Evolutionary conservation across 64 coral and sea anemone species (phyloP), one percentile per base, ranked within the genome.

Genomic region (Acropora yongei): DNA sequence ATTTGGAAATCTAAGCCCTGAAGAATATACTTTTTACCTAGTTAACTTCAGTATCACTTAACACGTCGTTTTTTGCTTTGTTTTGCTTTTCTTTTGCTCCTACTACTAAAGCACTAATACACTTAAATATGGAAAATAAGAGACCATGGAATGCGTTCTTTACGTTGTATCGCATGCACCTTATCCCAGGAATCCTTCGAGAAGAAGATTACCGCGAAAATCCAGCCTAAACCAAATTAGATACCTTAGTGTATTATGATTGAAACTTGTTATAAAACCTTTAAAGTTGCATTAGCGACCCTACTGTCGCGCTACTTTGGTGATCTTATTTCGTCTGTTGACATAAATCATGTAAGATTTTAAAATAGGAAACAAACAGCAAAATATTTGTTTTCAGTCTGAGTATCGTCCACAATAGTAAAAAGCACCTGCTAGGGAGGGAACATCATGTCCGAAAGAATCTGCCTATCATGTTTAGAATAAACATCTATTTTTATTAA

Each of bases 381-480:
- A 71, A 20, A 71, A 71, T 71, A 8, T 71, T 71, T 71, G 39
- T 71, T 71, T 71, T 71, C 68, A 71, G 68, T 71, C 68, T 71
- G 68, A 13, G 68, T 39, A 71, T 71, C 18, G 39, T 4, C 68
- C 6, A 71, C 68, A 71, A 30, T 30, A 71, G 39, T 71, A 1
- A 20, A 71, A 19, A 20, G 68, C 13, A 71, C 20, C 9, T 71
- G 51, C 51, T 1, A 4, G 19, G 3, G 3, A 6, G 39, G 39
- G 68, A 39, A 3, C 17, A 71, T 19, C 1, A n/a, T 71, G 68
- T 71, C 17, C 6, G 19, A 5, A 19, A 20, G 5, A 19, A 6
- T 71, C 4, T 68, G 68, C 3, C 17, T 19, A 63, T 6, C 68
- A 71, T 71, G 18, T 71, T 20, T 71, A 20, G 8, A 71, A 71